Evolutionary conservation across 92 coral and sea anemone species (phyloP).

Genomic region (Zoanthus sociatus): DNA sequence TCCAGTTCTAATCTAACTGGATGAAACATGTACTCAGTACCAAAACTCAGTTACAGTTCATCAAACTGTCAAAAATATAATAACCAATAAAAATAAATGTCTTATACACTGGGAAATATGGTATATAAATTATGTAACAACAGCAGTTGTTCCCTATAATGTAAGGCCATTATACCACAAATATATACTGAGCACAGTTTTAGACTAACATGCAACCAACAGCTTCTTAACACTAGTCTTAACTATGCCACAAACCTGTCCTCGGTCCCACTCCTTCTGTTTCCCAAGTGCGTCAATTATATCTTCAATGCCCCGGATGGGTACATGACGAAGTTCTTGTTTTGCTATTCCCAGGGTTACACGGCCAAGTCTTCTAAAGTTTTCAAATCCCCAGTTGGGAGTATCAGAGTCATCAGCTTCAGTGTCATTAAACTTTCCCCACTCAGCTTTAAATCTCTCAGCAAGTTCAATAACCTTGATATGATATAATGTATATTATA

Average conservation of each 20-base stretch:
- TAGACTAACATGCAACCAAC: not conserved
- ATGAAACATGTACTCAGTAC: no score
- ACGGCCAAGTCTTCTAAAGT: constrained; percentile 84
- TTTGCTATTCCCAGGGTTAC: constrained; percentile 92
- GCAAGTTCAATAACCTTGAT: constrained; percentile 79
- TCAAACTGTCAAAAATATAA: no score
- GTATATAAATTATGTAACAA: no score
- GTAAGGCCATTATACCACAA: no score
- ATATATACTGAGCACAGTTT: no score
- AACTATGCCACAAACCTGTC: constrained; percentile 73
- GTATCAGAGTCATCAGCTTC: constrained; percentile 75
- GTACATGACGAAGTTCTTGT: constrained; percentile 86
- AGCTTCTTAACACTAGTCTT: not conserved
- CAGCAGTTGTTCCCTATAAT: no score
- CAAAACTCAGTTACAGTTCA: no score
- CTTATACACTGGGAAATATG: no score
- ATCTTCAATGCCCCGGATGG: constrained; percentile 97
- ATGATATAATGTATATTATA: not conserved
- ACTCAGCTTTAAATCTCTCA: constrained; percentile 78
- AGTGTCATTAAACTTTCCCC: constrained; percentile 91
- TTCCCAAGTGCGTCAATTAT: constrained; percentile 87
- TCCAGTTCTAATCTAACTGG: no score
- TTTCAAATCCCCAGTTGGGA: constrained; percentile 95
- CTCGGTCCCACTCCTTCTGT: constrained; percentile 95
- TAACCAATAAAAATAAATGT: no score